phyloP scores from a whole-genome alignment of 1,140 invertebrate genomes.

The Drusus annulatus region DNA sequence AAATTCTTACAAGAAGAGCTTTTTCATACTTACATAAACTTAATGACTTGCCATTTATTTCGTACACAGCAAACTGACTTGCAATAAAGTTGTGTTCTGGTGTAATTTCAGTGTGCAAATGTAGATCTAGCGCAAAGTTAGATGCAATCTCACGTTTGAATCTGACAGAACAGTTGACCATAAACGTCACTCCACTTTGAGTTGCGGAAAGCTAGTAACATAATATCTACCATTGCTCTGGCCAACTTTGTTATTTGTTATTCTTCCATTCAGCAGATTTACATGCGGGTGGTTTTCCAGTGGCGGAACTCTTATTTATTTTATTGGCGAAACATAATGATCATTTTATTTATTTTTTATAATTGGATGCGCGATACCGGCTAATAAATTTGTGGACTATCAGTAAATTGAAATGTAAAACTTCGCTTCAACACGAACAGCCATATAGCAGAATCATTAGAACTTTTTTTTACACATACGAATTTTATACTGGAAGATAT shows the following conservation, averaged over 20 bases:
- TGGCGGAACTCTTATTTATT: not conserved
- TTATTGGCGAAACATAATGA: too few species aligned
- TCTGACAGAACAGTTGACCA: conserved; percentile 40
- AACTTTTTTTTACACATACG: too few species aligned
- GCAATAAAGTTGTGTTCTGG: too few species aligned
- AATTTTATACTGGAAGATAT: too few species aligned
- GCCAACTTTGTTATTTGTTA: conserved; percentile 15
- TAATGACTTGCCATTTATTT: not conserved
- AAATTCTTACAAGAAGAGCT: too few species aligned
- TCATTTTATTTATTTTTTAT: too few species aligned
- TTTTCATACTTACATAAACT: too few species aligned
- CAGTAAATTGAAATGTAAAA: too few species aligned
- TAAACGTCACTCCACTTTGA: conserved; percentile 39
- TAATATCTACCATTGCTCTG: not conserved
- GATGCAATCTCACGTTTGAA: conserved; percentile 32
- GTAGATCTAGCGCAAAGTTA: conserved; percentile 10
- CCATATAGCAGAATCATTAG: too few species aligned
- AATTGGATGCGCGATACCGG: too few species aligned
- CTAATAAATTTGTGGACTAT: too few species aligned
- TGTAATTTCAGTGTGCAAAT: not conserved
- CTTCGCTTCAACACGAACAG: too few species aligned
- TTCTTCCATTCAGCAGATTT: not conserved
- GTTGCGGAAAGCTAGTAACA: not conserved
- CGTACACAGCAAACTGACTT: conserved; percentile 12
- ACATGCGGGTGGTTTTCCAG: not conserved